Evolutionary conservation across 2,888 invertebrate species (phyloP), one percentile per base, ranked within the genome.

Genomic region (Andrena minutula): DNA sequence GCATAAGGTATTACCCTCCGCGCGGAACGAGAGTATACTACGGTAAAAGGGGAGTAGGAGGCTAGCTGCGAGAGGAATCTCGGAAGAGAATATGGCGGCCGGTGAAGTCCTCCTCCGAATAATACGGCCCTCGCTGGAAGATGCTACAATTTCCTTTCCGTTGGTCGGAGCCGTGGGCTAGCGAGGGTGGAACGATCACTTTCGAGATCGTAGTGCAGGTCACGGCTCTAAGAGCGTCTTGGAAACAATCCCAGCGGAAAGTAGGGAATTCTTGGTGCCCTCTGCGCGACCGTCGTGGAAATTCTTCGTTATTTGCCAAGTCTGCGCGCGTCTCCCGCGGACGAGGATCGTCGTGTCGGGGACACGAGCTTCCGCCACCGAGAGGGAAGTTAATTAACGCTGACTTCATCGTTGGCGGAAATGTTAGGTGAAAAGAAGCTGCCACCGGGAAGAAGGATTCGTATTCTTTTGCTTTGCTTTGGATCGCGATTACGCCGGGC

Each of bases 1-100:
- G 87, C 83, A 82, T 66, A 60, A 73, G 79, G 78, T 79, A 82
- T 85, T 78, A 63, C 66, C 41, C n/a, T 28, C 56, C 64, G 58
- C 68, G 65, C 66, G 53, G 74, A 65, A 32, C 49, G 68, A 56
- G 49, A 70, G 53, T n/a, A 69, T 32, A 35, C 16, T n/a, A 12
- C 7, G 10, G 4, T n/a, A 70, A 73, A 32, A 64, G 35, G 75
- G 56, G 26, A 51, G 49, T 47, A 10, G 23, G 20, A 23, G 26
- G 30, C 16, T 69, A 12, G 16, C 69, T 64, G 58, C 70, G 61
- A 7, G 47, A 58, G 72, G 53, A 35, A 77, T 78, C 78, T 58
- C 60, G 71, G 61, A 56, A 72, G 56, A 75, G 79, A 80, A 75
- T 71, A 83, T 20, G 60, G 63, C 65, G 41, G 41, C 12, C 35